These are phyloP conservation scores for Neosilurus mollespiculum DNA, from an alignment of 2,797 vertebrate species.

Conservation along the genomic window DNA sequence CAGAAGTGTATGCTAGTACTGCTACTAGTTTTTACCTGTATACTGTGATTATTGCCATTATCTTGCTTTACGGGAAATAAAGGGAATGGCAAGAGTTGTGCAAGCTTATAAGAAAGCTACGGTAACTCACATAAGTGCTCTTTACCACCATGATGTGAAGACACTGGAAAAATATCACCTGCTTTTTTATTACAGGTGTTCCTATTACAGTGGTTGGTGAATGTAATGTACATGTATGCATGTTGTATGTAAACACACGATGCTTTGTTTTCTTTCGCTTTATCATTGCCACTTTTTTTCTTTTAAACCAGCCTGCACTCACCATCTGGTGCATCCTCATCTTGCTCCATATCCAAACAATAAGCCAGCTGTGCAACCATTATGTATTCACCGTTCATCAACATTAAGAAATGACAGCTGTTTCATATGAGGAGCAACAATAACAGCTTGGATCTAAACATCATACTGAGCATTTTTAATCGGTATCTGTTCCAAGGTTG, in stretches of 20 bases:
- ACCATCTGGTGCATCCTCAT: conserved; percentile 11
- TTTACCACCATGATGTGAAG: background rate
- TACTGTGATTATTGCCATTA: too few relatives aligned
- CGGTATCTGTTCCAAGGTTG: background rate
- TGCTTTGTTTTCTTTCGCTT: background rate
- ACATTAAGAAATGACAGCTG: conserved; percentile 15
- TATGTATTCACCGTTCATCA: background rate
- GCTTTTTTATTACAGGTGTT: background rate
- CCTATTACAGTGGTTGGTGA: background rate
- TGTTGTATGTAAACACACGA: background rate
- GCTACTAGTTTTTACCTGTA: too few relatives aligned
- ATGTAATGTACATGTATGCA: background rate
- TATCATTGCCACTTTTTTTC: background rate
- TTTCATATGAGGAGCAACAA: background rate
- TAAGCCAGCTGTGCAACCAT: conserved; percentile 7
- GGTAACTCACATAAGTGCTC: background rate
- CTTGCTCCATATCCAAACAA: background rate
- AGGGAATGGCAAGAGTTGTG: background rate
- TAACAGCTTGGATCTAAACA: conserved; percentile 6
- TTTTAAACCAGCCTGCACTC: conserved; percentile 4
- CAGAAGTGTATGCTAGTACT: too few relatives aligned
- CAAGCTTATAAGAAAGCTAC: background rate
- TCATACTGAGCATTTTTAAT: background rate
- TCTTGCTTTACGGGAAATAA: too few relatives aligned
- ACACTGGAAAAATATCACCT: background rate